Evolutionary conservation across 2,888 invertebrate species (phyloP).

Genomic region (Amblyjoppa fuscipennis): DNA sequence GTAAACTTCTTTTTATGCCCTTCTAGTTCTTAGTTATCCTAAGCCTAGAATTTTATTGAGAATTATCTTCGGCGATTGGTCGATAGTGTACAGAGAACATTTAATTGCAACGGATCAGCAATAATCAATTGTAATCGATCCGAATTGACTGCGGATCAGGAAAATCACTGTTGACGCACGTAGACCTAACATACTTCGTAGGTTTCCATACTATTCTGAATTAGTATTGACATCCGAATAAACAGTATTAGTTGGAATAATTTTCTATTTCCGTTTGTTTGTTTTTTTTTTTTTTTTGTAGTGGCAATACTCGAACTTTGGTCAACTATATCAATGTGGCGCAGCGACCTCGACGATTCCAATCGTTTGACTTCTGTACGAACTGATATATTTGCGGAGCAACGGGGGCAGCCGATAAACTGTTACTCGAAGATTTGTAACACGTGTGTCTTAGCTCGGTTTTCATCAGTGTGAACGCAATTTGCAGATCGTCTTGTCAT

Average conservation of each 20-base stretch:
- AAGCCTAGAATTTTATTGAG: neutral
- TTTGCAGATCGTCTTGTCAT: conserved; percentile 21
- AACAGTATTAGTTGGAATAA: conserved; percentile 13
- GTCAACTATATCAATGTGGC: conserved; percentile 33
- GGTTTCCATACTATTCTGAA: conserved; percentile 15
- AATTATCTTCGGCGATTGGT: neutral
- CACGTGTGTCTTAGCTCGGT: conserved; percentile 19
- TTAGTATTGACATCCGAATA: neutral
- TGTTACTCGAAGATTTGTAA: conserved; percentile 24
- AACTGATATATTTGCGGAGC: conserved; percentile 39
- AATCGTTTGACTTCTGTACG: conserved; percentile 53
- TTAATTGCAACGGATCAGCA: conserved; percentile 31
- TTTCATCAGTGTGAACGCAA: conserved; percentile 6
- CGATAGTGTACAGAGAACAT: neutral
- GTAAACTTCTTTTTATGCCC: too few relatives aligned
- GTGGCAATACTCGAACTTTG: conserved; percentile 36
- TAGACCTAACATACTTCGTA: neutral
- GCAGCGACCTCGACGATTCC: conserved; percentile 46
- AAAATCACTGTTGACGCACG: neutral
- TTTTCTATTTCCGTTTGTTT: neutral
- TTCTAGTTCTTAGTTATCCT: too few relatives aligned
- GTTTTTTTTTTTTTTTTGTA: neutral
- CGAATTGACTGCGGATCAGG: conserved; percentile 41
- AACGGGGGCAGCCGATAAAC: conserved; percentile 51
- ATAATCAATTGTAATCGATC: conserved; percentile 42